phyloP scores from a whole-genome alignment of 2,888 invertebrate genomes.

The Ormyrus rosae region DNA sequence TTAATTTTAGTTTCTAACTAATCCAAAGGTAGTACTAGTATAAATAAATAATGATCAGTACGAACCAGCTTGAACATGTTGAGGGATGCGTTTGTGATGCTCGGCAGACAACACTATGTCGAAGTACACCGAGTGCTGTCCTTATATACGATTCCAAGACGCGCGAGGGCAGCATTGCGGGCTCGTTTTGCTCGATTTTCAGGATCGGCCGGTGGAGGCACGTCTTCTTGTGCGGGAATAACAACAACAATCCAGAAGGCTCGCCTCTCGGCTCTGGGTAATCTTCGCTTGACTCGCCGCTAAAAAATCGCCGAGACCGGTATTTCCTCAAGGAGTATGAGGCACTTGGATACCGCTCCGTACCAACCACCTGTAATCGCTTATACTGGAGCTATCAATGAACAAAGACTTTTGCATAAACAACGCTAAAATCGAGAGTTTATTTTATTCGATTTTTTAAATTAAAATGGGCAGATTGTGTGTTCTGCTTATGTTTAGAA shows the following conservation, averaged over 20 bases:
- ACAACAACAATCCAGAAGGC: background rate
- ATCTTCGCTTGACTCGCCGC: background rate
- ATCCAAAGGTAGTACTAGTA: background rate
- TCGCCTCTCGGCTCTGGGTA: background rate
- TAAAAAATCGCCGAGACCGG: background rate
- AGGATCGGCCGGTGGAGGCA: background rate
- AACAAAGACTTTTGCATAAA: too few relatives aligned
- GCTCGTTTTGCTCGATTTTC: background rate
- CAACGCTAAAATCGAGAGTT: too few relatives aligned
- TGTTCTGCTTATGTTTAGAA: too few relatives aligned
- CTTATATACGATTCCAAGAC: background rate
- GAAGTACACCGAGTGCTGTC: background rate
- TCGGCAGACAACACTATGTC: conserved; percentile 19
- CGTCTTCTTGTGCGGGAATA: conserved; percentile 6
- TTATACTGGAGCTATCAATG: too few relatives aligned
- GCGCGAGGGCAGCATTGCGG: background rate
- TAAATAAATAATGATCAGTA: conserved; percentile 45
- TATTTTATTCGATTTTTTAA: too few relatives aligned
- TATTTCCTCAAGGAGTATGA: background rate
- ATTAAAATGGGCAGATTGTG: too few relatives aligned
- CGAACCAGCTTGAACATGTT: conserved; percentile 78
- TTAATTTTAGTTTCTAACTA: background rate
- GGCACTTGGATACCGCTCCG: too few relatives aligned
- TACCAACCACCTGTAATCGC: too few relatives aligned
- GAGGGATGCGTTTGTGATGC: conserved; percentile 47